Base-by-base conservation (phyloP, 2,888 invertebrate genomes). In the Dusona sp. region DNA sequence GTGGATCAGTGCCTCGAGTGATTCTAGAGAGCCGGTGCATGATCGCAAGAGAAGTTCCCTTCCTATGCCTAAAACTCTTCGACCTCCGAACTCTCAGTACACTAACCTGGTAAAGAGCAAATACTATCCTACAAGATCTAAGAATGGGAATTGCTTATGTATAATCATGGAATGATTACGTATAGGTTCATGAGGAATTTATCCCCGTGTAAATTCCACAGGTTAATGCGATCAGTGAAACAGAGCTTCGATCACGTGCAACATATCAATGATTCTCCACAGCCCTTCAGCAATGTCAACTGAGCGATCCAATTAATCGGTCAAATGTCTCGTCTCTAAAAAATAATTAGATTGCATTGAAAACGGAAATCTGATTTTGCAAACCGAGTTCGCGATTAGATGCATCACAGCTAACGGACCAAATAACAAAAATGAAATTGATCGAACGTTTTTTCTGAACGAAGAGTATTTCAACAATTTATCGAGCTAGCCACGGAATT, bases 1-100 rank as follows among this genome's bases (percentile, higher is more conserved):
- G 88, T 85, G 88, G 89, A 89, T 90, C 90, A 85, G 88, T 79
- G 84, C 81, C 87, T 86, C 67, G 73, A 86, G 80, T 83, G 83
- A 83, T 77, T 36, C 64, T 29, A 36, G 36, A 65, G 29, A 36
- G 74, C 22, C 73, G 36, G 74, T 45, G 61, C 22, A 61, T 29
- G 61, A 75, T 57, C 74, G 61, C 45, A 29, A 6, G 70, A 70
- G 70, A 48, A 29, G 25, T 29, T 19, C 8, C 29, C 70, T 70
- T 48, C 70, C 25, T 48, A 29, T 70, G 29, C 45, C 19, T 48
- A 19, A 19, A 70, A 48, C 70, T 48, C 70, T 25, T 61, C 29
- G 29, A 48, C 45, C 29, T 9, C 29, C 48, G 70, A 48, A 70
- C 45, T 70, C 45, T 70, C 48, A 19, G 29, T n/a, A 29, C 70